A percentile compares a stretch with the other conserved stretches of the same genome.
Evolutionary conservation across 2,888 invertebrate species (phyloP).

Genomic region (Erebia aethiops): DNA sequence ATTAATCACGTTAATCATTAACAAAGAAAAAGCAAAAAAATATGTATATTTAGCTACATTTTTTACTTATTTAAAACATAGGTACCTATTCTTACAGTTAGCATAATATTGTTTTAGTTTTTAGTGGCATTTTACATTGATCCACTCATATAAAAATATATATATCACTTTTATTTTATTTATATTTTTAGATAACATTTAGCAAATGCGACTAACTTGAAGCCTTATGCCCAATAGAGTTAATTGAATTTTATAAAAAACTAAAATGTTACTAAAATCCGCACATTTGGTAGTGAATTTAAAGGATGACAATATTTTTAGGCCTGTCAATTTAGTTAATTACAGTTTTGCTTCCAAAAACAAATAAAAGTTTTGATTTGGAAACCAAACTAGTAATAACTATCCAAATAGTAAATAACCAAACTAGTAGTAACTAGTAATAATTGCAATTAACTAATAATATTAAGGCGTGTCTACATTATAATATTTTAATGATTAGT

Average conservation of each 20-base stretch:
- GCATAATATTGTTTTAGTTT: slow-evolving; percentile 14
- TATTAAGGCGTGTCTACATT: neutral
- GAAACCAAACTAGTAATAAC: too few relatives aligned
- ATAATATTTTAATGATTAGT: neutral
- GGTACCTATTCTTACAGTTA: neutral
- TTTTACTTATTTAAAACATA: neutral
- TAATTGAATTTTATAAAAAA: neutral
- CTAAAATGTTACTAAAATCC: neutral
- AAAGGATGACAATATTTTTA: neutral
- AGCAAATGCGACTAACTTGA: slow-evolving; percentile 6
- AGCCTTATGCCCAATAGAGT: neutral
- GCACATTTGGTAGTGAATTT: too few relatives aligned
- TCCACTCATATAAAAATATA: slow-evolving; percentile 52
- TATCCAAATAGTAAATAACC: too few relatives aligned
- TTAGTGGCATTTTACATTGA: slow-evolving; percentile 25
- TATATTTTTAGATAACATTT: slow-evolving; percentile 21
- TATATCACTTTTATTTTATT: slow-evolving; percentile 29
- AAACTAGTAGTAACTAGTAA: too few relatives aligned
- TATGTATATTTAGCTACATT: slow-evolving; percentile 15
- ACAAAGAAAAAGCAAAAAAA: slow-evolving; percentile 5
- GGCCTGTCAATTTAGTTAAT: neutral
- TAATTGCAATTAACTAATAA: neutral
- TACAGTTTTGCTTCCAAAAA: neutral
- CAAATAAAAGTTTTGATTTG: too few relatives aligned
- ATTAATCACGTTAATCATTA: slow-evolving; percentile 9